Evolutionary conservation across 1,140 invertebrate species (phyloP), one percentile per base, ranked within the genome.

Genomic region (Xylocopa sonorina): DNA sequence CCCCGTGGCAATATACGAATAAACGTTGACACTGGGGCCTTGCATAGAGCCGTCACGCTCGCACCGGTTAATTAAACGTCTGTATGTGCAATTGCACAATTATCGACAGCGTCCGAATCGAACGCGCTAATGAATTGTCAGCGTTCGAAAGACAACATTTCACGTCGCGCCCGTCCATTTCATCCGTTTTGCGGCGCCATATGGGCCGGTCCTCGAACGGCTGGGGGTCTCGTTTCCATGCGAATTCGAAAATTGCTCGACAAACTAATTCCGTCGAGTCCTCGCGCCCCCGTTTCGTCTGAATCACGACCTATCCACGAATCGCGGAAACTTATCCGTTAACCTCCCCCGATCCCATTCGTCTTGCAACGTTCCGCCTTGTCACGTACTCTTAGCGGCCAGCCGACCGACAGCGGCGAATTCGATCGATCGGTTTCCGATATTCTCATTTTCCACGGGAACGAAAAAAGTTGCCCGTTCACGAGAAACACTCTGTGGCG

Each of bases 11-110:
- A 27, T 41, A 4, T 29, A n/a, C 38, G 34, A 64, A 53, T n/a
- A 46, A 75, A 64, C 1, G 60, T 53, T 41, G 63, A 27, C 24
- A 16, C 16, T 2, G 6, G 68, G 5, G 32, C 7, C 4, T n/a
- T 7, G 55, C 32, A 9, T 3, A 16, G 6, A 12, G 12, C 10
- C 29, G 9, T 32, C 32, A 16, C 34, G 48, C 14, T 66, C 27
- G 5, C 6, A 14, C 27, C 18, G 27, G 48, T 75, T 66, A 75
- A 75, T 75, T 66, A 53, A 75, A 66, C 62, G 16, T n/a, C 48
- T 27, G n/a, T n/a, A 66, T 12, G 48, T 66, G 16, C 29, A 66
- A 50, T 64, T 32, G 62, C 24, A 34, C 29, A 69, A 78, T 78
- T 51, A 71, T 81, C 60, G 48, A 4, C n/a, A 43, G 41, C 18